Conservation (phyloP, 1,140 invertebrate genomes). For the Hestina assimilis region DNA sequence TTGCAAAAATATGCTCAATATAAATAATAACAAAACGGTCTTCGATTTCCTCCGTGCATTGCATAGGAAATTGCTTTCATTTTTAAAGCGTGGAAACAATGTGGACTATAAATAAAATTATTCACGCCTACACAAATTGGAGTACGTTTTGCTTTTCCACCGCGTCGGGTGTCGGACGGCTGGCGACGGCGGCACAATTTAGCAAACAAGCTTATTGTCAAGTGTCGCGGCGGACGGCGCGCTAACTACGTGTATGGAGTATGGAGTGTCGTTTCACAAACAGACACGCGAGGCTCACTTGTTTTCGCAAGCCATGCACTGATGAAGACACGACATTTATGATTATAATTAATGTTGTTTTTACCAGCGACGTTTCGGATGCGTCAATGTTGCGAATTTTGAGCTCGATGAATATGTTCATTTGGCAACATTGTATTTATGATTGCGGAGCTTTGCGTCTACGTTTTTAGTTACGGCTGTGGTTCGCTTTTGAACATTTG, state of each 20-base stretch:
- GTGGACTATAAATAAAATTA: constrained; percentile 31
- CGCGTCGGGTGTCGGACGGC: constrained; percentile 23
- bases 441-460: neutral
- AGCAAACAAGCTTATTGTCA: constrained; percentile 50
- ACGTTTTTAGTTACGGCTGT: neutral
- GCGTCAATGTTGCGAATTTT: constrained; percentile 6
- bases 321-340: constrained; percentile 49
- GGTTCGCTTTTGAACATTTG: too few species aligned
- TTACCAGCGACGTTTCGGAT: constrained; percentile 9
- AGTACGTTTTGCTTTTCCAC: constrained; percentile 32
- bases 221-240: constrained; percentile 33
- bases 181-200: constrained; percentile 35
- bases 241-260: constrained; percentile 19
- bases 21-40: constrained; percentile 24
- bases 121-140: constrained; percentile 29
- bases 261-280: constrained; percentile 44
- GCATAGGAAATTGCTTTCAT: constrained; percentile 53
- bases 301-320: constrained; percentile 41
- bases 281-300: constrained; percentile 32
- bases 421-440: constrained; percentile 4
- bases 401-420: neutral
- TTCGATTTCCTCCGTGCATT: constrained; percentile 38
- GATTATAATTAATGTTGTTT: constrained; percentile 36
- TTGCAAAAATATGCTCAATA: constrained; percentile 22
- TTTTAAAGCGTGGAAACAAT: constrained; percentile 49